Evolutionary conservation across 2,888 invertebrate genomes (phyloP).

Genomic region (Alsophila aescularia): DNA sequence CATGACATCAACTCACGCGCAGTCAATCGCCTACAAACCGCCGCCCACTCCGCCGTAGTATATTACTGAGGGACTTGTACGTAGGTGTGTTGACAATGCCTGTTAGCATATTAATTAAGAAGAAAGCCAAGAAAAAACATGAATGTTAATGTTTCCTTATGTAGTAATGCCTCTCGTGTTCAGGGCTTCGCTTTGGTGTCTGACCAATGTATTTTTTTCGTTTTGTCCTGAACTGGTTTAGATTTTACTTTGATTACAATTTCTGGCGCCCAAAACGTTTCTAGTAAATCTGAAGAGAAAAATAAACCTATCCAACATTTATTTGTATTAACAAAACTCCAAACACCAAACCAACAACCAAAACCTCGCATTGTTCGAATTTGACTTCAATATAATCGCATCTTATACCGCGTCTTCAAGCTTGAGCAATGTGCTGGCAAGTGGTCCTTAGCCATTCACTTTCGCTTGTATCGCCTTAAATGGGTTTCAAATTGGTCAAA

Average conservation of each 20-base stretch:
- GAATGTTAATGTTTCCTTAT: conserved; percentile 68
- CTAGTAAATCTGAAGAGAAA: background rate
- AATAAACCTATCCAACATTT: background rate
- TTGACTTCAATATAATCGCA: conserved; percentile 8
- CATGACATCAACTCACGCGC: conserved; percentile 70
- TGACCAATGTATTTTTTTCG: conserved; percentile 16
- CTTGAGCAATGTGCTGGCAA: conserved; percentile 39
- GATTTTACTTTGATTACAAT: background rate
- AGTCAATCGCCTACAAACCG: conserved; percentile 61
- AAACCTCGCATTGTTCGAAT: background rate
- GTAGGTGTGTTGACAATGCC: conserved; percentile 80
- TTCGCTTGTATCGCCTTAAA: conserved; percentile 50
- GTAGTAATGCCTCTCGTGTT: conserved; percentile 39
- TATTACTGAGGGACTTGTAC: conserved; percentile 56
- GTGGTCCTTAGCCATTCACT: conserved; percentile 50
- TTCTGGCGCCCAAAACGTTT: background rate
- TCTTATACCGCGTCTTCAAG: conserved; percentile 24
- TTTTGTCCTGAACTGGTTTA: conserved; percentile 8
- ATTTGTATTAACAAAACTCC: too few relatives aligned
- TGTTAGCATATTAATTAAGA: conserved; percentile 82
- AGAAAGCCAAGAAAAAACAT: conserved; percentile 76
- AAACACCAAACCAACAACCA: too few relatives aligned
- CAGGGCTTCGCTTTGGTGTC: conserved; percentile 22
- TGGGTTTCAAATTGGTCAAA: conserved; percentile 55
- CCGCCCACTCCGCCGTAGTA: conserved; percentile 57